A percentile compares a stretch with the other conserved stretches of the same genome.
Conservation (phyloP, 2,797 vertebrate species). For the Pangasius larnaudii region DNA sequence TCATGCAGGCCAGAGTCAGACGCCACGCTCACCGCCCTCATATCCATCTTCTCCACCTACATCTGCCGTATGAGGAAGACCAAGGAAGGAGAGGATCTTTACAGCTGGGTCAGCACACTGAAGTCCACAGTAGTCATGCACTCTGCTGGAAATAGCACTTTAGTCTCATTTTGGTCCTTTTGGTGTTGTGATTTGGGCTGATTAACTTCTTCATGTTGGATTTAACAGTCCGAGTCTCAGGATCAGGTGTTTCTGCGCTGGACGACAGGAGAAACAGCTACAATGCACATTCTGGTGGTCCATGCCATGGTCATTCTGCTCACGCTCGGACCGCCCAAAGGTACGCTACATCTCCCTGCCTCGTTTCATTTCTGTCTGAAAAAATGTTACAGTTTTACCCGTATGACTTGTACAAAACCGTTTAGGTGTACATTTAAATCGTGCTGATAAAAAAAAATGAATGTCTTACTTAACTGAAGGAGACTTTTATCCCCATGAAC, state of each 20-base stretch:
- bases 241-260: conserved; percentile 98
- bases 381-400: background rate
- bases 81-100: conserved; percentile 97
- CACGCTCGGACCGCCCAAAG: conserved; percentile 82
- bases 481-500: background rate
- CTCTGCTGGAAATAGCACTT: background rate
- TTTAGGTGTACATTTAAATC: background rate
- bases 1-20: conserved; percentile 85
- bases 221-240: conserved; percentile 91
- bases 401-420: background rate
- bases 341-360: conserved; percentile 57
- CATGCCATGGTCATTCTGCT: conserved; percentile 98
- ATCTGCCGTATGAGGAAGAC: conserved; percentile 95
- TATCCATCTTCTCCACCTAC: conserved; percentile 90
- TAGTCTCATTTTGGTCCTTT: background rate
- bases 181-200: background rate
- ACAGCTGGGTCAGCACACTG: conserved; percentile 89
- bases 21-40: conserved; percentile 87
- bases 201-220: conserved; percentile 4
- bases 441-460: background rate
- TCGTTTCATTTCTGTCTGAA: background rate
- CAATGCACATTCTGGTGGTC: conserved; percentile 99
- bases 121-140: background rate
- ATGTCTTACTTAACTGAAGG: background rate
- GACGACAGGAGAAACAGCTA: conserved; percentile 94